Base-by-base conservation (phyloP, 2,888 invertebrate species). In the Lobophora halterata region DNA sequence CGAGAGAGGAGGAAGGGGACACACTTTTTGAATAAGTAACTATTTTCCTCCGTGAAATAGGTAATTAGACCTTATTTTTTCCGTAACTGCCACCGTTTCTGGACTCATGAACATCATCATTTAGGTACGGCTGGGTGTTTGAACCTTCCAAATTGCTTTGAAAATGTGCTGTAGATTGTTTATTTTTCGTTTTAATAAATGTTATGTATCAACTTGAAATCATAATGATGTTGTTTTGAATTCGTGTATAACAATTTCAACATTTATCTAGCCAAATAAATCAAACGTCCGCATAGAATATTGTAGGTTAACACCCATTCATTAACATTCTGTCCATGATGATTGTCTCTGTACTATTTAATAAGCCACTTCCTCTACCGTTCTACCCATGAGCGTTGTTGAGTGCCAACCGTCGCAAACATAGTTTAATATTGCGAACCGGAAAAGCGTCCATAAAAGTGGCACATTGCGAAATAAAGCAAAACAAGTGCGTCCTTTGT, bases 401-500 rank as follows among this genome's bases (percentile, higher is more conserved):
- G 26, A n/a, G n/a, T 24, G 18, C 26, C 29, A 37, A 30, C 33
- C 33, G 34, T 23, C 19, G 26, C 30, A 47, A 41, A 45, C 52
- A 47, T 46, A 47, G 46, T 49, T 52, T 47, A 41, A 52, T 49
- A 49, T 67, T 57, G 60, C 58, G 46, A 51, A 65, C 65, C 71
- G 72, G 77, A 75, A 76, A 69, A 68, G 65, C 67, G 61, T 52
- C 66, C 66, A 69, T 69, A 66, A 71, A 71, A 72, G 74, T 64
- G 65, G 68, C 65, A 61, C 66, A 65, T 80, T 79, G 78, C 74
- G 60, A 73, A 81, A 80, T 73, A 75, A 75, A 72, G 71, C 71
- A 73, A 74, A 79, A 78, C 77, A 76, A 72, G 71, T 72, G 69
- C 68, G 72, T 72, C 69, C 79, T 79, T 79, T 82, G 82, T 82